Conservation (phyloP, 2,113 vertebrate species). For the Lagopus muta region DNA sequence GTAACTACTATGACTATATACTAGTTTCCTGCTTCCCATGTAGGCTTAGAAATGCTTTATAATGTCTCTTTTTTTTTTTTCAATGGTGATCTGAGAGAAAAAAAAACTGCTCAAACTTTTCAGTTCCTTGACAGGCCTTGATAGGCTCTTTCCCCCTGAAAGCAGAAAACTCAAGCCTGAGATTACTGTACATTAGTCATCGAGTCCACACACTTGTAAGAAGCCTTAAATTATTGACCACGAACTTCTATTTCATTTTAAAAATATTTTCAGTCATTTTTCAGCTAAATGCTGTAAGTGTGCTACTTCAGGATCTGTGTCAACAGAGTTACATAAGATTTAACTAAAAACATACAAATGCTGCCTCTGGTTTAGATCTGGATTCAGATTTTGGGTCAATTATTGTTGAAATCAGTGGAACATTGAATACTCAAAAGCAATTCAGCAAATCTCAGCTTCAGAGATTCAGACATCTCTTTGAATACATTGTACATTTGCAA, state of each 20-base stretch:
- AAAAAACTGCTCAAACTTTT: background rate
- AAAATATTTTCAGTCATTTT: background rate
- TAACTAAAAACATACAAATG: background rate
- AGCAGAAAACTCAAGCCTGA: background rate
- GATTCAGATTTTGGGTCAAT: background rate
- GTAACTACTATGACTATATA: background rate
- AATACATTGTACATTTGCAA: background rate
- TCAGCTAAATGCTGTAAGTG: background rate
- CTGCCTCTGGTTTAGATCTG: background rate
- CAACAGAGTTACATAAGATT: background rate
- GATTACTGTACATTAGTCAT: background rate
- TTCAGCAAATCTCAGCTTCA: background rate
- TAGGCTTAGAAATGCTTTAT: background rate
- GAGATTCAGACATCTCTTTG: background rate
- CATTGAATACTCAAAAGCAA: background rate
- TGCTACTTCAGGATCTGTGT: background rate
- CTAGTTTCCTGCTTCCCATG: background rate
- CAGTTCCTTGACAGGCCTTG: background rate
- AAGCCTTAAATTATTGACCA: background rate
- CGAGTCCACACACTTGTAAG: background rate
- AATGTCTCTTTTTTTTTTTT: background rate
- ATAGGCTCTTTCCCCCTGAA: background rate
- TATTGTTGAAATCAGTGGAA: background rate
- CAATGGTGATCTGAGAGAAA: background rate
- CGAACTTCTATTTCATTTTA: background rate